A percentile compares a stretch with the other conserved stretches of the same genome.
phyloP scores from a whole-genome alignment of 2,888 invertebrate genomes.

The Tiliacea citrago region DNA sequence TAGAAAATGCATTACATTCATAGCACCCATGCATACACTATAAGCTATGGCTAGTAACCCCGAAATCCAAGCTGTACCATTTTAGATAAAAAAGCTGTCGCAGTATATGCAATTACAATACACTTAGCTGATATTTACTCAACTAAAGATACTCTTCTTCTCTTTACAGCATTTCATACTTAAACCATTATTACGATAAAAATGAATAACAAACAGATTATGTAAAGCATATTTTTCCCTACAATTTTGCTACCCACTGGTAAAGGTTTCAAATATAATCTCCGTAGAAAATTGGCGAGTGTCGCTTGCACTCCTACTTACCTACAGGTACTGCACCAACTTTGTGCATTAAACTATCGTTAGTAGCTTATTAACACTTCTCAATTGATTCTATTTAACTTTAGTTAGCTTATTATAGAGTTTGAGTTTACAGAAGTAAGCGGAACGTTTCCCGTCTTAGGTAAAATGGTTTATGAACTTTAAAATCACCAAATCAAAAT shows the following conservation, averaged over 20 bases:
- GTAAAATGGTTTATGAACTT: neutral
- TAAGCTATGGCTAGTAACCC: neutral
- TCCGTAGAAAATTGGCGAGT: conserved; percentile 23
- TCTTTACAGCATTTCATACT: neutral
- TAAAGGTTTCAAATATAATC: conserved; percentile 25
- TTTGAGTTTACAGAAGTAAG: neutral
- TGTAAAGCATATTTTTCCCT: neutral
- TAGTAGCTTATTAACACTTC: conserved; percentile 36
- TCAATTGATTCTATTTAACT: conserved; percentile 34
- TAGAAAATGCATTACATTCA: neutral
- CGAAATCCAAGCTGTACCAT: neutral
- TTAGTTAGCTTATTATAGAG: conserved; percentile 7
- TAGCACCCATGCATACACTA: neutral
- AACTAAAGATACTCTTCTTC: neutral
- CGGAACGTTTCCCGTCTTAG: neutral
- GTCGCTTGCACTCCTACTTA: conserved; percentile 2
- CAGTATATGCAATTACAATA: neutral
- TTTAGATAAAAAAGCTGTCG: neutral
- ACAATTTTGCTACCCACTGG: neutral
- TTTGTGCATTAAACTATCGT: conserved; percentile 47
- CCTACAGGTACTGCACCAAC: conserved; percentile 30
- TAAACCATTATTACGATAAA: neutral
- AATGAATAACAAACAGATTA: too few species aligned
- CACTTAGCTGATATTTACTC: neutral
- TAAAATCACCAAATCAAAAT: neutral